Evolutionary conservation across 1,140 invertebrate species (phyloP).

Genomic region (Solen grandis): DNA sequence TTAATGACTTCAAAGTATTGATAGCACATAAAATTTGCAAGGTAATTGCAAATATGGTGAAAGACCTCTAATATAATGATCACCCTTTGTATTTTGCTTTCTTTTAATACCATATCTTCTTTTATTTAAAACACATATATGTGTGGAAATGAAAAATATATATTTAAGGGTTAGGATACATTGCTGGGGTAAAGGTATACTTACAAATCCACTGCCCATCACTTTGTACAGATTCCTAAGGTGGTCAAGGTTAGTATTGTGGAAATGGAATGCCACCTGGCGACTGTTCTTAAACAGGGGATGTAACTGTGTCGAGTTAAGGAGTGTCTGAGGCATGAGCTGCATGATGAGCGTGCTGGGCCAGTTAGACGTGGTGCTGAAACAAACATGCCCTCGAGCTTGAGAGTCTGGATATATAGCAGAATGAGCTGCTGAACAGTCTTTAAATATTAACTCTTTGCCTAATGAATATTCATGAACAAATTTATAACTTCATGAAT

Average conservation of each 20-base stretch:
- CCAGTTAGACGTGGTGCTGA: slow-evolving; percentile 94
- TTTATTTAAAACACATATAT: too few relatives aligned
- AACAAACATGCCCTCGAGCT: slow-evolving; percentile 46
- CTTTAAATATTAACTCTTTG: not conserved
- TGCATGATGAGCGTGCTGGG: slow-evolving; percentile 95
- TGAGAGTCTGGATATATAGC: not conserved
- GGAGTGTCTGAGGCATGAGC: slow-evolving; percentile 93
- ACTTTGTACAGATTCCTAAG: slow-evolving; percentile 92
- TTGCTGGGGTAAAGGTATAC: too few relatives aligned
- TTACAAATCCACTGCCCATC: slow-evolving; percentile 95
- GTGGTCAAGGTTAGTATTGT: slow-evolving; percentile 87
- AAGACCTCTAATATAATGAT: too few relatives aligned
- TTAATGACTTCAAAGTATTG: too few relatives aligned
- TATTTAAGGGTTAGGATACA: too few relatives aligned
- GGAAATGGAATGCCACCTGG: slow-evolving; percentile 90
- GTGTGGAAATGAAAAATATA: too few relatives aligned
- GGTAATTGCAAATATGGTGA: too few relatives aligned
- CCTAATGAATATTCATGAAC: not conserved
- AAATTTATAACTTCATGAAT: too few relatives aligned
- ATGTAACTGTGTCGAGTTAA: slow-evolving; percentile 83
- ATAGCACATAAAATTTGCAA: too few relatives aligned
- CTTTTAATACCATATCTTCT: too few relatives aligned
- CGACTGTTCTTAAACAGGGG: slow-evolving; percentile 86
- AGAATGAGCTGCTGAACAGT: not conserved
- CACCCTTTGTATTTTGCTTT: too few relatives aligned